A percentile compares a stretch with the other conserved stretches of the same genome.
Conservation (phyloP, 2,797 vertebrate genomes). For the Oryzias dopingdopingensis region DNA sequence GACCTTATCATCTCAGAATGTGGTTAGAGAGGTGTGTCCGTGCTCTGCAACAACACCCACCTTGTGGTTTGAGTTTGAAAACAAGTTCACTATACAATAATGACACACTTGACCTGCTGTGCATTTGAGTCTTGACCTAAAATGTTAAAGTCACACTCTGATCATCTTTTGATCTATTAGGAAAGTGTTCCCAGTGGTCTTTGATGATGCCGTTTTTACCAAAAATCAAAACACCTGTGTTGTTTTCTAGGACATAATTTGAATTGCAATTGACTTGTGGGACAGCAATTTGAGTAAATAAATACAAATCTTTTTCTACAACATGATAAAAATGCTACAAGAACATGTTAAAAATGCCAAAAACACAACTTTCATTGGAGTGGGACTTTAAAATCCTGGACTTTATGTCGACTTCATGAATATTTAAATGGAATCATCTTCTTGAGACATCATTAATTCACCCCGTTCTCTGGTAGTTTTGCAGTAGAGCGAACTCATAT, state of each 20-base stretch:
- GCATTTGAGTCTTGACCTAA: not conserved
- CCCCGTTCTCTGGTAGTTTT: slow-evolving; percentile 22
- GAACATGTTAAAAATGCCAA: no score
- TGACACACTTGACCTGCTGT: not conserved
- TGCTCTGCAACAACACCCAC: slow-evolving; percentile 22
- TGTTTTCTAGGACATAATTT: no score
- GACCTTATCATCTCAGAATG: slow-evolving; percentile 24
- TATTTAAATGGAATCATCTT: slow-evolving; percentile 10
- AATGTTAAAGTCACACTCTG: not conserved
- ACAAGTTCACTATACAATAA: not conserved
- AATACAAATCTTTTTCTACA: no score
- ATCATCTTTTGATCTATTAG: no score
- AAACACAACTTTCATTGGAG: no score
- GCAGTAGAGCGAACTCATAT: slow-evolving; percentile 28
- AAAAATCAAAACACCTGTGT: no score
- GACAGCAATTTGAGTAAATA: no score
- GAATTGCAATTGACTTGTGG: no score
- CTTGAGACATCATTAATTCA: slow-evolving; percentile 10
- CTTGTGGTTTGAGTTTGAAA: slow-evolving; percentile 23
- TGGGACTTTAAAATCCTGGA: not conserved
- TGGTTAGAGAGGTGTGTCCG: slow-evolving; percentile 43
- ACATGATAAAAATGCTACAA: no score
- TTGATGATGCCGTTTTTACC: not conserved
- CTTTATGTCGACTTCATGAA: not conserved
- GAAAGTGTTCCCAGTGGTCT: no score